A percentile compares a stretch with the other conserved stretches of the same genome.
Conservation (phyloP, 1,140 invertebrate species). For the Yoshiicerus persimilis region DNA sequence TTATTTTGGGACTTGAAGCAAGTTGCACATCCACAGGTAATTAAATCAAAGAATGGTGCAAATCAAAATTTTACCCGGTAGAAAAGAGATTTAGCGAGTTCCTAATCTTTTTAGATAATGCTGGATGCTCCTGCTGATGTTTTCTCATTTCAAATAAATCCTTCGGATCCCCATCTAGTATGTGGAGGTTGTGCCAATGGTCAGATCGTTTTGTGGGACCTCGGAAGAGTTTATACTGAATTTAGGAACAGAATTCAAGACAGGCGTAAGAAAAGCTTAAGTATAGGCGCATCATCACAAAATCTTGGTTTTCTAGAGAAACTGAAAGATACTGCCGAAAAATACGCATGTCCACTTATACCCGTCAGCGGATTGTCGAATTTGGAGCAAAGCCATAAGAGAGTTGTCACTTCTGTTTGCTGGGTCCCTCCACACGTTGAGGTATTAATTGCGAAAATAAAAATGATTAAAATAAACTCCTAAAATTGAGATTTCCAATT, state of each 20-base stretch:
- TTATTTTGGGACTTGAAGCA: constrained; percentile 59
- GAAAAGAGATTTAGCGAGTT: not conserved
- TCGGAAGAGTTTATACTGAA: constrained; percentile 44
- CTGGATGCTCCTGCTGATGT: constrained; percentile 59
- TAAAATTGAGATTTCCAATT: not conserved
- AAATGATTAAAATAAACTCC: too few relatives aligned
- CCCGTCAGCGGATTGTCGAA: constrained; percentile 26
- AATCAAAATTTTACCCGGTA: not conserved
- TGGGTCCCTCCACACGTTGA: constrained; percentile 45
- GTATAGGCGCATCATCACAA: not conserved
- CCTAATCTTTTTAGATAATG: constrained; percentile 52
- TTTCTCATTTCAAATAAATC: constrained; percentile 56
- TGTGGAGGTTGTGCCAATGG: constrained; percentile 60
- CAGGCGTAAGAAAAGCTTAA: constrained; percentile 12
- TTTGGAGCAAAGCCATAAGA: constrained; percentile 38
- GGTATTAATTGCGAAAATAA: not conserved
- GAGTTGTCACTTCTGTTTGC: constrained; percentile 29
- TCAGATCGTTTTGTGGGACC: constrained; percentile 59
- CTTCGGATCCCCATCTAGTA: constrained; percentile 56
- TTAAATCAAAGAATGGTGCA: not conserved
- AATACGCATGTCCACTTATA: constrained; percentile 40
- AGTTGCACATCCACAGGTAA: constrained; percentile 57
- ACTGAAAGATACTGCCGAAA: constrained; percentile 38
- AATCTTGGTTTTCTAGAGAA: constrained; percentile 42
- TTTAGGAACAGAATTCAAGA: constrained; percentile 33